Percentiles rank a stretch among this genome's conserved stretches.
Evolutionary conservation across 2,888 invertebrate genomes (phyloP).

Genomic region (Matsumyia berberina): DNA sequence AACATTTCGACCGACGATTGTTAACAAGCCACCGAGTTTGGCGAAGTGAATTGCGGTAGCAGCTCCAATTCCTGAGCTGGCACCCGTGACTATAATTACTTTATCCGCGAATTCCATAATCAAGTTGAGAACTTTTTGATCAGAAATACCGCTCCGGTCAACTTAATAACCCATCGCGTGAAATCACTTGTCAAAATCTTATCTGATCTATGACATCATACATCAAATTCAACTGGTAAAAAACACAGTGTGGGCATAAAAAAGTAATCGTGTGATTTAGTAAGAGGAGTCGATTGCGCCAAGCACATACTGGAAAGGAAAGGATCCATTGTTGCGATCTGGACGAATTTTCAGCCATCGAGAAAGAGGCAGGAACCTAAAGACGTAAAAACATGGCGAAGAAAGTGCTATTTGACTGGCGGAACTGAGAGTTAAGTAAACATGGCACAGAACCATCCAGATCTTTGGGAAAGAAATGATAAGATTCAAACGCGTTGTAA

Average conservation of each 20-base stretch:
- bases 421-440: too few species aligned
- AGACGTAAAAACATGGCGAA: too few species aligned
- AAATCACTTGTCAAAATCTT: background rate
- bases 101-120: slow-evolving; percentile 85
- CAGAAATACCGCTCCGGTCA: background rate
- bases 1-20: slow-evolving; percentile 88
- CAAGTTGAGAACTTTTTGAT: background rate
- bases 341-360: too few species aligned
- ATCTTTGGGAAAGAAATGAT: too few species aligned
- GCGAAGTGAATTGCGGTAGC: slow-evolving; percentile 89
- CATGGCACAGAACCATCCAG: too few species aligned
- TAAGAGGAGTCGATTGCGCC: too few species aligned
- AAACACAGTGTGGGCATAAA: background rate
- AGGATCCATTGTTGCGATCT: too few species aligned
- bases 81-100: slow-evolving; percentile 88
- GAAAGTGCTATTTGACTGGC: too few species aligned
- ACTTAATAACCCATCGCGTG: background rate
- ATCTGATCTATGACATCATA: background rate
- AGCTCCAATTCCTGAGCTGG: slow-evolving; percentile 91
- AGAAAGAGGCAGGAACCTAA: too few species aligned
- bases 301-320: too few species aligned
- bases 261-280: background rate
- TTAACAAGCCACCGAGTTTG: slow-evolving; percentile 87
- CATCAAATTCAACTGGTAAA: background rate
- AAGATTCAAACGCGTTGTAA: too few species aligned